Conservation (phyloP, 2,797 vertebrate species). For the Smutsia temminckii region DNA sequence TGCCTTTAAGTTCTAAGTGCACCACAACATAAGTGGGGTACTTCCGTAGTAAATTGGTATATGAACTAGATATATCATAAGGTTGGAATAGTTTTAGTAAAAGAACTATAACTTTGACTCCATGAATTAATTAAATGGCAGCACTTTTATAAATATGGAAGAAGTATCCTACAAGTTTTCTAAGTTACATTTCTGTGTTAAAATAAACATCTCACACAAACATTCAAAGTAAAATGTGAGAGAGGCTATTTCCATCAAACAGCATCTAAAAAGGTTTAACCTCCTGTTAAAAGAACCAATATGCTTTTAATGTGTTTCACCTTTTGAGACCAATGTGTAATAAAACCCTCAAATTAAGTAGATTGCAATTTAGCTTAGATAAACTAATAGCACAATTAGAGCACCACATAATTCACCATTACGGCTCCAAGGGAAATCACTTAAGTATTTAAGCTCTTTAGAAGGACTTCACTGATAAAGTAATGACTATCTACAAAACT, state of each 20-base stretch:
- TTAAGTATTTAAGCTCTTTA: conserved; percentile 71
- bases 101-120: background rate
- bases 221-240: background rate
- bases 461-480: conserved; percentile 54
- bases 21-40: background rate
- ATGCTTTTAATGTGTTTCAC: conserved; percentile 64
- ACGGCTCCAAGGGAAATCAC: conserved; percentile 61
- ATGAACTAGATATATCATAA: background rate
- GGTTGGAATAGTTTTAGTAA: background rate
- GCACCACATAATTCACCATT: conserved; percentile 61
- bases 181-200: background rate
- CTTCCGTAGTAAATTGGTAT: background rate
- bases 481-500: conserved; percentile 16
- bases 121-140: background rate
- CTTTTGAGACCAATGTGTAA: conserved; percentile 70
- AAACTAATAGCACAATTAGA: conserved; percentile 77
- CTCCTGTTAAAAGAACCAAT: background rate
- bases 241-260: background rate
- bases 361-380: conserved; percentile 75
- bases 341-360: conserved; percentile 78
- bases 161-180: background rate
- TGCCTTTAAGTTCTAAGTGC: background rate
- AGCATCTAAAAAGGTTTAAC: conserved; percentile 14
- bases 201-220: conserved; percentile 34
- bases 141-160: background rate